These are phyloP conservation scores for Polyommatus icarus DNA, from an alignment of 2,888 invertebrate species.

Conservation along the genomic window DNA sequence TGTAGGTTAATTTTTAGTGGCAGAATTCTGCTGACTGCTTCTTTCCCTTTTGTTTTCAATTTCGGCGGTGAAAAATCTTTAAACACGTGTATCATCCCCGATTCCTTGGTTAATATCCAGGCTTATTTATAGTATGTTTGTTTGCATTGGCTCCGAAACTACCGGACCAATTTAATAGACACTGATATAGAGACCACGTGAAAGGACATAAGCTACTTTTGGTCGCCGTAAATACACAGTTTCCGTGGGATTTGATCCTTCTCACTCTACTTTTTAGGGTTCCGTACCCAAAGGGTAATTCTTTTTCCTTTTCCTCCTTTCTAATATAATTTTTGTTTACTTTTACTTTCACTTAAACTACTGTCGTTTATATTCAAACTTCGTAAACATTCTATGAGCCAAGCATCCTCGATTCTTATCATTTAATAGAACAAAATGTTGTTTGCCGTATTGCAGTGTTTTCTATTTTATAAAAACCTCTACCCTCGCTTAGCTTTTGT, in stretches of 20 bases:
- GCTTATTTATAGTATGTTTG: neutral
- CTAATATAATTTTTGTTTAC: neutral
- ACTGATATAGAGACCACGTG: neutral
- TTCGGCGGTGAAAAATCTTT: neutral
- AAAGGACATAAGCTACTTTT: neutral
- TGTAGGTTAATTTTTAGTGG: no score
- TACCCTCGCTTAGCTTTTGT: neutral
- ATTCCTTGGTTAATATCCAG: no score
- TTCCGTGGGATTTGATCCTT: neutral
- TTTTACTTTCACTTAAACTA: neutral
- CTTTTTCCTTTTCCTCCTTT: neutral
- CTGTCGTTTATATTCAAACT: neutral
- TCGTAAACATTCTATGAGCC: neutral
- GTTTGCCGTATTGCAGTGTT: neutral
- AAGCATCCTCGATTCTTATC: neutral
- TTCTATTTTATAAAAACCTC: neutral
- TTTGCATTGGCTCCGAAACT: neutral
- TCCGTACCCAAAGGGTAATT: no score
- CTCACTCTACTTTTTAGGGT: neutral
- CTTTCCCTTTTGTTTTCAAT: neutral
- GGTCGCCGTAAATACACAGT: neutral
- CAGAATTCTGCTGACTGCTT: neutral
- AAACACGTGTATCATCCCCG: no score
- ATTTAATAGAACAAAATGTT: neutral
- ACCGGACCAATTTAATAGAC: neutral